phyloP scores from a whole-genome alignment of 1,140 invertebrate genomes.

The Oncopeltus fasciatus region DNA sequence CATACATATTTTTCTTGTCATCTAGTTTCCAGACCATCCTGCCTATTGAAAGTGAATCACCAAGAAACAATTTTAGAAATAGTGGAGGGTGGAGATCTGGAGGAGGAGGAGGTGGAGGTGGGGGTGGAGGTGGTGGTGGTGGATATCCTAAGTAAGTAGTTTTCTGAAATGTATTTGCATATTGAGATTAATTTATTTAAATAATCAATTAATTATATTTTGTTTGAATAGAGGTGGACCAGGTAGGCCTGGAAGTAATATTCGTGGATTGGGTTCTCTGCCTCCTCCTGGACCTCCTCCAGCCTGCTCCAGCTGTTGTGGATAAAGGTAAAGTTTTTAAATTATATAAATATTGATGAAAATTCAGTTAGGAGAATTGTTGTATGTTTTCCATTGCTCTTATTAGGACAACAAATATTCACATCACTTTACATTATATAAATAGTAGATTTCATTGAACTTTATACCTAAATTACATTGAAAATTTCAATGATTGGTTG shows the following conservation, averaged over 20 bases:
- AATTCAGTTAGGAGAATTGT: too few species aligned
- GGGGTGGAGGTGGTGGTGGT: conserved; percentile 1
- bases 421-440: too few species aligned
- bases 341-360: too few species aligned
- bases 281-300: conserved; percentile 6
- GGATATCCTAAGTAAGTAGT: not conserved
- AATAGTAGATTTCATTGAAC: too few species aligned
- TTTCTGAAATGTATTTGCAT: not conserved
- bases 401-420: too few species aligned
- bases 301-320: conserved; percentile 11
- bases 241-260: not conserved
- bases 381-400: too few species aligned
- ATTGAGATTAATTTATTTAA: not conserved
- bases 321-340: too few species aligned
- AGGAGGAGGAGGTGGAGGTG: conserved; percentile 1
- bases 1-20: too few species aligned
- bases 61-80: not conserved
- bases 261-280: not conserved
- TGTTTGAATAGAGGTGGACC: not conserved
- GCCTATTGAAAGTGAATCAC: not conserved
- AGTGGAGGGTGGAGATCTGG: not conserved
- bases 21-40: conserved; percentile 3
- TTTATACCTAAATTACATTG: too few species aligned
- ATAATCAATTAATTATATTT: not conserved
- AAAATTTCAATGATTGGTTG: too few species aligned